Evolutionary conservation across 2,113 vertebrate genomes (phyloP).

Genomic region (Pteropus alecto): DNA sequence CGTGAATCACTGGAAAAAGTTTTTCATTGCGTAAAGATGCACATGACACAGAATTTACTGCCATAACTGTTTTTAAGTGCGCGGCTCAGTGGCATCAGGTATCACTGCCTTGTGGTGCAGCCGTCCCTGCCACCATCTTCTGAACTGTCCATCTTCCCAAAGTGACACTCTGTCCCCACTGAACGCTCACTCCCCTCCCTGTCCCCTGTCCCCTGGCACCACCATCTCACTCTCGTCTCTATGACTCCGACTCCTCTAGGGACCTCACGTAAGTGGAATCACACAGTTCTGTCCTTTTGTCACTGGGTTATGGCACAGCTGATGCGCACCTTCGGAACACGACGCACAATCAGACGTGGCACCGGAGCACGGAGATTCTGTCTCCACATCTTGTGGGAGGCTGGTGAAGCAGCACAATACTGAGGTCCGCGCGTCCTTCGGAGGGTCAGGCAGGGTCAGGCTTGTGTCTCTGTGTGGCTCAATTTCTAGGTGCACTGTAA

Average conservation of each 20-base stretch:
- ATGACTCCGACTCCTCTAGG: rapidly evolving
- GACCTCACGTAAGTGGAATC: rapidly evolving
- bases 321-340: background rate
- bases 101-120: rapidly evolving
- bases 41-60: no score
- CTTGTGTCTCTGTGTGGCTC: background rate
- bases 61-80: rapidly evolving
- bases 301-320: no score
- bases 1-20: no score
- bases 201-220: background rate
- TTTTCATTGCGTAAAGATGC: no score
- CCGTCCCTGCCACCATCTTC: rapidly evolving
- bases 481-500: background rate
- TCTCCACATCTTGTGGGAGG: no score
- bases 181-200: rapidly evolving
- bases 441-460: background rate
- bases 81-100: background rate
- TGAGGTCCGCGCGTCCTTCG: rapidly evolving
- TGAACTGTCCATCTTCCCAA: no score
- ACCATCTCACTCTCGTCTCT: background rate
- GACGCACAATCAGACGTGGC: rapidly evolving
- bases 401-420: background rate
- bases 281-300: rapidly evolving
- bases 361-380: no score
- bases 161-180: background rate